These are phyloP conservation scores for Rousettus madagascariensis DNA, from an alignment of 2,797 vertebrate genomes.

Conservation along the genomic window DNA sequence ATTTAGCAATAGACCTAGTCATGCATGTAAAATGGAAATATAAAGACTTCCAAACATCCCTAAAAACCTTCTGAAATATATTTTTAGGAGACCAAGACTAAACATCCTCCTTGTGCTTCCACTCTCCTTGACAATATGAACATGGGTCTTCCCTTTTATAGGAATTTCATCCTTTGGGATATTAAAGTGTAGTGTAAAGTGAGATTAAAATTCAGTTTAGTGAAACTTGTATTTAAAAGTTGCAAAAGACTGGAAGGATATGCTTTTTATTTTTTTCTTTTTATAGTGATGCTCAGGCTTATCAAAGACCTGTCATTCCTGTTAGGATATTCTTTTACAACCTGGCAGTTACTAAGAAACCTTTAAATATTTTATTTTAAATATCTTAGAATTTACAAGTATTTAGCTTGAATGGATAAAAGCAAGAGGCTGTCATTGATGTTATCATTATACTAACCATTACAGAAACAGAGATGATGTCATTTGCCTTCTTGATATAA, in stretches of 20 bases:
- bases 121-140: background rate
- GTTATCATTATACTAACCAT: constrained; percentile 26
- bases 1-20: constrained; percentile 57
- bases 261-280: constrained; percentile 48
- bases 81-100: constrained; percentile 49
- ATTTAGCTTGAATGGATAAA: constrained; percentile 26
- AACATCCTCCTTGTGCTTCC: constrained; percentile 6
- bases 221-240: constrained; percentile 36
- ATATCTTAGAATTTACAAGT: constrained; percentile 39
- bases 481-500: constrained; percentile 9
- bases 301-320: constrained; percentile 61
- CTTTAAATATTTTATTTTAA: constrained; percentile 62
- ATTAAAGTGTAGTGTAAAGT: constrained; percentile 11
- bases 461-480: background rate
- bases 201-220: constrained; percentile 20
- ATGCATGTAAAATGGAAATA: constrained; percentile 71
- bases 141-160: background rate
- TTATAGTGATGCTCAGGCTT: constrained; percentile 77
- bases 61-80: constrained; percentile 56
- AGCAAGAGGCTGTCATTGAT: constrained; percentile 37
- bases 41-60: constrained; percentile 67
- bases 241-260: constrained; percentile 31
- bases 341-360: background rate
- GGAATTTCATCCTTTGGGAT: constrained; percentile 38
- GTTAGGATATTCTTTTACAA: background rate